Base-by-base conservation (phyloP, 2,113 vertebrate species). In the Phylloscopus trochilus region DNA sequence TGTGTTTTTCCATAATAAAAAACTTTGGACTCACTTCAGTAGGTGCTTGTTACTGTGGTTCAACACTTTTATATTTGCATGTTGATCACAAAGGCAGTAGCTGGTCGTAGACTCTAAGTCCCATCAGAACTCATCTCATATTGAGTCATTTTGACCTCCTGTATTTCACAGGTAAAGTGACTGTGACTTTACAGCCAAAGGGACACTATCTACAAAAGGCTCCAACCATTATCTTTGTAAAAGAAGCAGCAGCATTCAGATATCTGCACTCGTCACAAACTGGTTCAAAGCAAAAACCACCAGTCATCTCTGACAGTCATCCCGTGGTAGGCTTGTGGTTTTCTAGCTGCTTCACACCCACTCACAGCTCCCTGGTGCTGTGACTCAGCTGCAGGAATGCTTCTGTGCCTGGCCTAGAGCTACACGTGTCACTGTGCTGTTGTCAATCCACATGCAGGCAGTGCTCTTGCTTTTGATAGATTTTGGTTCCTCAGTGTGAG, bases 301-400 rank as follows among this genome's bases (percentile, higher is more conserved):
- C 13, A 91, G 39, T 75, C 41, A 39, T 51, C 27, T 64, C 58
- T 76, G 81, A 82, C 56, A 72, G 18, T 46, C 17, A 0, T 89
- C 66, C 58, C 19, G 27, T 41, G 69, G 39, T 52, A 72, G 47
- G 66, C 64, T 70, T 79, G 82, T 79, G 74, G 49, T 23, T 91
- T 82, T 82, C 70, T 28, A 17, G 44, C 56, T 56, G 41, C 78
- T 91, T 87, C 81, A 28, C 85, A 39, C 82, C 93, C 69, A 41
- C 87, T 90, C 75, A 15, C 82, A 67, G 15, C 74, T 82, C 66
- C 27, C 56, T 55, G 56, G 63, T 64, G 74, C 81, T 87, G 78
- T 95, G 95, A 96, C 84, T 96, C 93, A 95, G 18, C 69, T 43
- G 75, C 79, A 37, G 85, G 33, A 90, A 52, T 28, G 70, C 13